Evolutionary conservation across 2,113 vertebrate species (phyloP), one percentile per base, ranked within the genome.

Genomic region (Gasterosteus aculeatus): DNA sequence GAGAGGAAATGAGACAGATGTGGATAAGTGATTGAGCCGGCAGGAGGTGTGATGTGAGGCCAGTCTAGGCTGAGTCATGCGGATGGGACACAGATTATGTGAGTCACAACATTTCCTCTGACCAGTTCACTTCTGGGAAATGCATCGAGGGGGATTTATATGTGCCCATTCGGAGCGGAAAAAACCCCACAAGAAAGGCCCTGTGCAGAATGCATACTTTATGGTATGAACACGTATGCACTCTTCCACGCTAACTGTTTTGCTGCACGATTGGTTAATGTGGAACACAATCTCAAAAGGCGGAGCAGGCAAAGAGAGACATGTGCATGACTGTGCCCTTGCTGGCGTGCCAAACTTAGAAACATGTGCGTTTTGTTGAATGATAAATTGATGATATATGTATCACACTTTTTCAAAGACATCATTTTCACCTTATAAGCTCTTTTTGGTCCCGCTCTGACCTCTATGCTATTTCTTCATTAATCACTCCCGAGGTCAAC

Each of bases 31-130:
- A 88, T 87, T 81, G 87, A 87, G 85, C 86, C 84, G 54, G 85
- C 87, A 75, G 88, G 87, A 91, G 91, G 89, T 87, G 86, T 88
- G 85, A 91, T 88, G 87, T 87, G 89, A 90, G 78, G 84, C 78
- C 83, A 78, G 83, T 78, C 83, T 60, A n/a, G 85, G 86, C 89
- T 92, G 89, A 93, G 82, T 92, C 92, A 93, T 88, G 87, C 77
- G 67, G 82, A 90, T 75, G 85, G 87, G 66, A 85, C 67, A 29
- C 88, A 89, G 86, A 92, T 90, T 87, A 89, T 84, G 86, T 92
- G 92, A 92, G 90, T 92, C 92, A 93, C 87, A 85, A 85, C 88
- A 76, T 89, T 92, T 91, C 88, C 90, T 89, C 86, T 70, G 82
- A 89, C 78, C 86, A 81, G 84, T 85, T 89, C 78, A 88, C 85